Evolutionary conservation across 2,113 vertebrate genomes (phyloP).

Genomic region (Heptranchias perlo): DNA sequence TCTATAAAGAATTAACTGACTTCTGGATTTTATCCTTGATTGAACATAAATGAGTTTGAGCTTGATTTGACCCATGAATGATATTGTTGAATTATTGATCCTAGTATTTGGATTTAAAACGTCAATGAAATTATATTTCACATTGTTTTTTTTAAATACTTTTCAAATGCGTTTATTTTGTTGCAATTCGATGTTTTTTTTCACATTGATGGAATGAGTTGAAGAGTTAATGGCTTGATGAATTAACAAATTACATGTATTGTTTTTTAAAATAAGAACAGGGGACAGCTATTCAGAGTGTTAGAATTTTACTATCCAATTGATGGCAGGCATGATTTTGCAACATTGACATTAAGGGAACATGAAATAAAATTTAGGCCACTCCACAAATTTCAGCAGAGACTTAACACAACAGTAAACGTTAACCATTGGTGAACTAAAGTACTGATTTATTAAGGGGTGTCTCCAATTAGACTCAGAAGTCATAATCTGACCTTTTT

Average conservation of each 20-base stretch:
- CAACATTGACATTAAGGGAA: not conserved
- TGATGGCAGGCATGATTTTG: not conserved
- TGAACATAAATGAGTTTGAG: constrained; percentile 7
- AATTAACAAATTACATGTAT: not conserved
- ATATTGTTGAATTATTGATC: constrained; percentile 28
- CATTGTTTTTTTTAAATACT: not conserved
- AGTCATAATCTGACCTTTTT: no score
- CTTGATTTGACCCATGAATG: not conserved
- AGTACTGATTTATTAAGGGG: not conserved
- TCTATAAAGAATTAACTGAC: constrained; percentile 21
- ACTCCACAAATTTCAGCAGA: not conserved
- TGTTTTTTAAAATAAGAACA: not conserved
- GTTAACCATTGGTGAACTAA: not conserved
- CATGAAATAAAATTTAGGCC: not conserved
- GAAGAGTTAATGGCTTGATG: not conserved
- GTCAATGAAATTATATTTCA: not conserved
- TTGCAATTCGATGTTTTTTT: not conserved
- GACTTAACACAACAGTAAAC: not conserved
- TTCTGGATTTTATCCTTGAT: constrained; percentile 5
- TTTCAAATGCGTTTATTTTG: not conserved
- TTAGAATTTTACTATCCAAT: not conserved
- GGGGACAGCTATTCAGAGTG: not conserved
- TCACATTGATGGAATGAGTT: not conserved
- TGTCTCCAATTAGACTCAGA: no score
- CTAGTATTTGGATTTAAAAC: not conserved